Evolutionary conservation across 2,888 invertebrate species (phyloP).

Genomic region (Polymixis flavicincta): DNA sequence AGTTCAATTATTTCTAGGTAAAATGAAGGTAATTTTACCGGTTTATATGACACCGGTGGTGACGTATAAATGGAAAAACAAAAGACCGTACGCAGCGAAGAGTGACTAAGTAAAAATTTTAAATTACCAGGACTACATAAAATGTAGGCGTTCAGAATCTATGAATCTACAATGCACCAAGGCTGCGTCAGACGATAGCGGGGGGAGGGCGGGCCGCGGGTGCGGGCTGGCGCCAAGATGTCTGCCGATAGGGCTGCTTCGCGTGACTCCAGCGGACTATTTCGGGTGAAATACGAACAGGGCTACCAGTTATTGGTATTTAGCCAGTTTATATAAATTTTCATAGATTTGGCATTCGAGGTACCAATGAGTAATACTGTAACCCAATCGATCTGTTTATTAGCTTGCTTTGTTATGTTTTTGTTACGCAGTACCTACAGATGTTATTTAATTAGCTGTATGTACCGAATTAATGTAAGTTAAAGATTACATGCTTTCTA

Average conservation of each 20-base stretch:
- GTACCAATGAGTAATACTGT: constrained; percentile 53
- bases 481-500: neutral
- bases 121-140: constrained; percentile 59
- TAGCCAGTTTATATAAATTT: constrained; percentile 59
- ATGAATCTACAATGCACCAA: constrained; percentile 74
- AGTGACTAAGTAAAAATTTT: constrained; percentile 56
- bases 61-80: constrained; percentile 19
- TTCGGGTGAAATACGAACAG: constrained; percentile 71
- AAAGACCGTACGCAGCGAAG: constrained; percentile 14
- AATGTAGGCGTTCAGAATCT: constrained; percentile 65
- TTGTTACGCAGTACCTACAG: neutral
- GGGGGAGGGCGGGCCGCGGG: constrained; percentile 48
- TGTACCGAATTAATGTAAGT: neutral
- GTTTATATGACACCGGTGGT: constrained; percentile 1
- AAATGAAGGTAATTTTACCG: neutral
- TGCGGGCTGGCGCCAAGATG: constrained; percentile 78
- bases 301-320: constrained; percentile 67
- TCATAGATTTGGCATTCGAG: constrained; percentile 55
- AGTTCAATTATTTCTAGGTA: neutral
- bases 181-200: constrained; percentile 65
- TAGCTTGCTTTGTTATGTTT: constrained; percentile 15
- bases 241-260: constrained; percentile 80
- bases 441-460: constrained; percentile 28
- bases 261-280: constrained; percentile 74
- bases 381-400: constrained; percentile 36